These are phyloP conservation scores for Helostoma temminkii DNA, from an alignment of 2,797 vertebrate species.

Conservation along the genomic window DNA sequence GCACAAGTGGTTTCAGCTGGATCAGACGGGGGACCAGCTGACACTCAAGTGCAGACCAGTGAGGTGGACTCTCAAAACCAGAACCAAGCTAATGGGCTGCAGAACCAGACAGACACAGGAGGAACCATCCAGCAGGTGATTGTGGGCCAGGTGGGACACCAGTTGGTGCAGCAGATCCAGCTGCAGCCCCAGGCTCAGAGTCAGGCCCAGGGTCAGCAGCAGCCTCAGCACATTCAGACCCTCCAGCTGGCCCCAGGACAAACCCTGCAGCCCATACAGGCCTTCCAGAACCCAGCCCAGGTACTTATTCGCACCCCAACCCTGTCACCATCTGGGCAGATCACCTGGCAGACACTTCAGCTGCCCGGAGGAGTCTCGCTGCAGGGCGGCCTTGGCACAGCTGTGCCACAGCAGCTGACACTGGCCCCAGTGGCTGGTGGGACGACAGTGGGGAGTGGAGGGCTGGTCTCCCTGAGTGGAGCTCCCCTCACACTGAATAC, in stretches of 20 bases:
- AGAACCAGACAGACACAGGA: constrained; percentile 86
- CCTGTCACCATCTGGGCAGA: constrained; percentile 95
- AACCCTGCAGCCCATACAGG: constrained; percentile 95
- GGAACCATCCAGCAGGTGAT: constrained; percentile 96
- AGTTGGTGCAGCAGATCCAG: constrained; percentile 96
- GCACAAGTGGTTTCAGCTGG: constrained; percentile 85
- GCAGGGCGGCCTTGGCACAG: constrained; percentile 92
- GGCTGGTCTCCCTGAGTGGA: constrained; percentile 92
- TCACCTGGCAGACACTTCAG: constrained; percentile 99
- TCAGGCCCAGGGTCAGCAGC: constrained; percentile 85
- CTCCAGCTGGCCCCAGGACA: constrained; percentile 94
- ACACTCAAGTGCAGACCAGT: constrained; percentile 85
- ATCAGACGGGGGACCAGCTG: constrained; percentile 66
- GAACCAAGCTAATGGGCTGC: constrained; percentile 93
- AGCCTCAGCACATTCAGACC: constrained; percentile 85
- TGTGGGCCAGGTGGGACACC: constrained; percentile 92
- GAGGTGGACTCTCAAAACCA: constrained; percentile 84
- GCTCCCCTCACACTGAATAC: constrained; percentile 94
- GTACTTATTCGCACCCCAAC: constrained; percentile 97
- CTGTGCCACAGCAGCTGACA: constrained; percentile 93
- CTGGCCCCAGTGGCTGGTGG: constrained; percentile 93
- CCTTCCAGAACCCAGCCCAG: constrained; percentile 94
- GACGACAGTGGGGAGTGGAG: constrained; percentile 90
- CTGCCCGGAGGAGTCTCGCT: constrained; percentile 92
- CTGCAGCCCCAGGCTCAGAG: constrained; percentile 90